phyloP scores from a whole-genome alignment of 2,113 vertebrate genomes.

The Pteruthius melanotis region DNA sequence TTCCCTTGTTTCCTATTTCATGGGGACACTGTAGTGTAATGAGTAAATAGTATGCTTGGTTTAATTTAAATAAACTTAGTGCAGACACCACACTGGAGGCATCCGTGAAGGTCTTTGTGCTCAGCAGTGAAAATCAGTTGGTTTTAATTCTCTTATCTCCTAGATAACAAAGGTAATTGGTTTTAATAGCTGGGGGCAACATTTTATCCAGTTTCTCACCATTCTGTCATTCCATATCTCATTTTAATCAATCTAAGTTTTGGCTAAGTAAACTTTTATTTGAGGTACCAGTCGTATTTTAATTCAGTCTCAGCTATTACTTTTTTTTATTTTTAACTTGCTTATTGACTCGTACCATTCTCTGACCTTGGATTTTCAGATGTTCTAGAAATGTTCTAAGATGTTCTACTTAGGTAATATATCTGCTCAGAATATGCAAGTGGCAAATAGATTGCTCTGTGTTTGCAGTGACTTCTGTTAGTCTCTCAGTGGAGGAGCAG shows the following conservation, averaged over 20 bases:
- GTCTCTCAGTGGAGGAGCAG: neutral
- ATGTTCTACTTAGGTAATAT: neutral
- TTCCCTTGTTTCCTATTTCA: neutral
- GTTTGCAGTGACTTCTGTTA: neutral
- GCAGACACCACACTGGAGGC: neutral
- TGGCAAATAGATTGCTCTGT: neutral
- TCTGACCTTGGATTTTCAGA: neutral
- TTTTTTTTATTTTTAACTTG: neutral
- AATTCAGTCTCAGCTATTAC: neutral
- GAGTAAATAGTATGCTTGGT: neutral
- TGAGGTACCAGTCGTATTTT: neutral
- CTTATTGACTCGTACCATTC: neutral
- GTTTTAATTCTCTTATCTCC: neutral
- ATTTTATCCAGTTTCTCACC: neutral
- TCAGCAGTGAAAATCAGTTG: neutral
- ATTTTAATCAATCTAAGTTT: neutral
- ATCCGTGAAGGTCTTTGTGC: neutral
- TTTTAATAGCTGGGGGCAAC: neutral
- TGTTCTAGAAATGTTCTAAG: neutral
- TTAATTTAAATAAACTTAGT: neutral
- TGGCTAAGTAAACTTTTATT: neutral
- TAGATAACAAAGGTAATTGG: neutral
- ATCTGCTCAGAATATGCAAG: neutral
- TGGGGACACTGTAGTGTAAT: neutral
- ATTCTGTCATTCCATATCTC: neutral